Percentiles rank a stretch among this genome's conserved stretches.
phyloP scores from a whole-genome alignment of 2,797 vertebrate species.

The Sparus aurata region DNA sequence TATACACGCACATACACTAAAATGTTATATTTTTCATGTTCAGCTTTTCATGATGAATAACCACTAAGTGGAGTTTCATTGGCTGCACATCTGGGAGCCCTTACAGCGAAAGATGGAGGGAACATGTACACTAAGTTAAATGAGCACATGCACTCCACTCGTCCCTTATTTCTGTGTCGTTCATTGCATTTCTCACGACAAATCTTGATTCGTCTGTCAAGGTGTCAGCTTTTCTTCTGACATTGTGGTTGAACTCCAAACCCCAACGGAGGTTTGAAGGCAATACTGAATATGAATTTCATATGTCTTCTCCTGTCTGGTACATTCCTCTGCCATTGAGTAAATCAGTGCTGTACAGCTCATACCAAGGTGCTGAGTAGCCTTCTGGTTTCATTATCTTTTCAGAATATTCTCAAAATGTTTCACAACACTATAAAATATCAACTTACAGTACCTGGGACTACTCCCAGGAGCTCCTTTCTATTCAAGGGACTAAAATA shows the following conservation, averaged over 20 bases:
- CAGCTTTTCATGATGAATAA: constrained; percentile 71
- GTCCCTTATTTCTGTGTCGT: constrained; percentile 51
- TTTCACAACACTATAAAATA: constrained; percentile 34
- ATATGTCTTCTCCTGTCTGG: constrained; percentile 60
- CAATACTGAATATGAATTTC: constrained; percentile 61
- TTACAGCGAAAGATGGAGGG: constrained; percentile 63
- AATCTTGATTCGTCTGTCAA: constrained; percentile 70
- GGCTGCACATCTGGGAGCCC: constrained; percentile 77
- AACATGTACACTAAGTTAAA: constrained; percentile 57
- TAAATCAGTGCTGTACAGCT: constrained; percentile 25
- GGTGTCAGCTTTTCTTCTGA: constrained; percentile 69
- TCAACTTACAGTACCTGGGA: too few species aligned
- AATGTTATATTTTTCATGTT: constrained; percentile 55
- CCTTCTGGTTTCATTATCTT: constrained; percentile 22
- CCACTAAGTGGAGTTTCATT: constrained; percentile 65
- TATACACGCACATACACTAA: constrained; percentile 13
- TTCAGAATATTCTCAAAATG: background rate
- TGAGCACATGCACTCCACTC: constrained; percentile 43
- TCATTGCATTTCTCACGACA: constrained; percentile 61
- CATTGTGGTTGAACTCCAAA: constrained; percentile 64
- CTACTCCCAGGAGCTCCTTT: too few species aligned
- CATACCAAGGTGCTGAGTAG: constrained; percentile 35
- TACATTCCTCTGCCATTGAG: constrained; percentile 52
- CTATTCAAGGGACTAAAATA: too few species aligned
- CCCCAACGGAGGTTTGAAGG: constrained; percentile 48